A percentile compares a stretch with the other conserved stretches of the same genome.
Conservation (phyloP, 2,113 vertebrate species). For the Thryonomys swinderianus region DNA sequence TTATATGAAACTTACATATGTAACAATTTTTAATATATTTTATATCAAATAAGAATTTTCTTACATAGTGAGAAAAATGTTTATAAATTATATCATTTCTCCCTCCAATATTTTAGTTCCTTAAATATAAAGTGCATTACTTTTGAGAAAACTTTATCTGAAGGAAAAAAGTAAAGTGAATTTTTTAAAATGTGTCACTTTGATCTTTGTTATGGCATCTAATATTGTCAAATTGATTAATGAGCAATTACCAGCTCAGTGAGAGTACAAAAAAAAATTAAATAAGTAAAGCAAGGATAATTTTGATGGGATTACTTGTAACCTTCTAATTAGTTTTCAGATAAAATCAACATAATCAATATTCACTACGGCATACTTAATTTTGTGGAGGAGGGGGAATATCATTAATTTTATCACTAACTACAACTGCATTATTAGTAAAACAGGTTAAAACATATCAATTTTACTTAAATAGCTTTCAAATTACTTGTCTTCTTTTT, state of each 20-base stretch:
- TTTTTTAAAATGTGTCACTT: background rate
- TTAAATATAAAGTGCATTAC: background rate
- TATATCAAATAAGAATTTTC: background rate
- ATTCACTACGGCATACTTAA: background rate
- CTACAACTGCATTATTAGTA: background rate
- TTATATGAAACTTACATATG: background rate
- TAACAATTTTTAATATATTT: background rate
- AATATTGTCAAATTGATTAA: slow-evolving; percentile 27
- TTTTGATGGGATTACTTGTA: slow-evolving; percentile 45
- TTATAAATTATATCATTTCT: background rate
- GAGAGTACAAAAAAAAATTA: background rate
- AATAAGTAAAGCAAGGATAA: background rate
- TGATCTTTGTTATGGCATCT: slow-evolving; percentile 19
- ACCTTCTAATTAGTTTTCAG: slow-evolving; percentile 42
- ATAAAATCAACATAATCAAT: background rate
- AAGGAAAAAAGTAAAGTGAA: slow-evolving; percentile 22
- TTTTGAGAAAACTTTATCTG: background rate
- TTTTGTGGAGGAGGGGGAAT: background rate
- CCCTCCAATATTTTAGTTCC: background rate
- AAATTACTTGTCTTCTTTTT: background rate
- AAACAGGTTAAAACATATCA: background rate
- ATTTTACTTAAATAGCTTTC: background rate
- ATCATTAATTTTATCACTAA: background rate
- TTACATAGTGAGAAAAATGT: background rate
- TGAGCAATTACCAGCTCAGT: background rate